phyloP scores from a whole-genome alignment of 64 coral and sea anemone species.

The Orbicella faveolata region DNA sequence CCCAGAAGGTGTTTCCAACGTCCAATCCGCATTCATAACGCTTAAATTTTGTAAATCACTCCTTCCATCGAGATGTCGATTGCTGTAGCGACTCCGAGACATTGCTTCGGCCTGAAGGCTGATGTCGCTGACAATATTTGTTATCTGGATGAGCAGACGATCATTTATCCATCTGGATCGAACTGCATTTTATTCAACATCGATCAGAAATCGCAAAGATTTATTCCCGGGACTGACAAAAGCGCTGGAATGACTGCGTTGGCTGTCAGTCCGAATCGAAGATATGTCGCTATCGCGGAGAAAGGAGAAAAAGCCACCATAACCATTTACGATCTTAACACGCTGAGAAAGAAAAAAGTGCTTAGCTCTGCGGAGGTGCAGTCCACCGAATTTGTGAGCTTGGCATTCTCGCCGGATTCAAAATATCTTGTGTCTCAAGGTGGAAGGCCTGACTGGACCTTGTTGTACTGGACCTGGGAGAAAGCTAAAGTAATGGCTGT shows the following conservation, averaged over 20 bases:
- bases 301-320: slow-evolving; percentile 96
- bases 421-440: slow-evolving; percentile 98
- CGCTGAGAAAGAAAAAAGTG: slow-evolving; percentile 93
- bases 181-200: slow-evolving; percentile 97
- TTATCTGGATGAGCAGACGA: slow-evolving; percentile 97
- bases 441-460: slow-evolving; percentile 95
- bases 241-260: slow-evolving; percentile 92
- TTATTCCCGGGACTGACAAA: slow-evolving; percentile 98
- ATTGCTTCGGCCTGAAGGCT: slow-evolving; percentile 94
- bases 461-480: slow-evolving; percentile 99
- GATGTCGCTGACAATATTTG: slow-evolving; percentile 96
- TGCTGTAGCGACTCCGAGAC: slow-evolving; percentile 84
- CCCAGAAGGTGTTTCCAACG: background rate
- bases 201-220: slow-evolving; percentile 99
- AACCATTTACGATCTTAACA: slow-evolving; percentile 98
- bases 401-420: slow-evolving; percentile 98
- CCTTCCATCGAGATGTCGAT: slow-evolving; percentile 79
- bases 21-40: background rate
- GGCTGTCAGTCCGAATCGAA: slow-evolving; percentile 93
- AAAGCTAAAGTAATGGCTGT: slow-evolving; percentile 99
- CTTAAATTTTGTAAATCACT: background rate
- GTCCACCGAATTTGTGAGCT: slow-evolving; percentile 89
- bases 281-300: slow-evolving; percentile 96
- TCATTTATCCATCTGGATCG: slow-evolving; percentile 96
- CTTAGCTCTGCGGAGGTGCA: slow-evolving; percentile 80